Evolutionary conservation across 2,113 vertebrate genomes (phyloP).

Genomic region (Formicarius rufipectus): DNA sequence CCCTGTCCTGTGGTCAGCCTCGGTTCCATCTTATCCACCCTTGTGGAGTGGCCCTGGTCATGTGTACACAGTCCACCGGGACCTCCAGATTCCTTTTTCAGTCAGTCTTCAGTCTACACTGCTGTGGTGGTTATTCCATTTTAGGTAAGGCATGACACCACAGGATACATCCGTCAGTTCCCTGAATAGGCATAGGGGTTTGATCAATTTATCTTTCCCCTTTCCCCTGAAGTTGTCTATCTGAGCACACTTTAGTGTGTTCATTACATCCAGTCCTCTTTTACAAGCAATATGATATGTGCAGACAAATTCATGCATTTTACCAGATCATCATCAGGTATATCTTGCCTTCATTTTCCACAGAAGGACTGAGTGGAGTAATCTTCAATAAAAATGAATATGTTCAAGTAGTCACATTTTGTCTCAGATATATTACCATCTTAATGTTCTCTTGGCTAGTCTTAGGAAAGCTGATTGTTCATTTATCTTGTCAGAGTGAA

Average conservation of each 20-base stretch:
- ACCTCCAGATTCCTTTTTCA: background rate
- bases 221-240: background rate
- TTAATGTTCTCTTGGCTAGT: slow-evolving; percentile 14
- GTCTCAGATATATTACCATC: background rate
- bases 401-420: background rate
- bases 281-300: background rate
- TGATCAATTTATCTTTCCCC: background rate
- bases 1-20: background rate
- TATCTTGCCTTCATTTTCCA: background rate
- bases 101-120: background rate
- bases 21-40: background rate
- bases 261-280: background rate
- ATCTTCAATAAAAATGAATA: background rate
- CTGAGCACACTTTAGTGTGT: background rate
- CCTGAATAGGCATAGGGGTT: background rate
- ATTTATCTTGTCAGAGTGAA: slow-evolving; percentile 49
- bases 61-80: background rate
- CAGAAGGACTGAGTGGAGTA: background rate
- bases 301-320: background rate
- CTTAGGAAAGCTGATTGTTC: slow-evolving; percentile 34
- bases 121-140: background rate
- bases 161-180: background rate
- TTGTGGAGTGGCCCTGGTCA: background rate
- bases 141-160: background rate
- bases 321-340: background rate